A percentile compares a stretch with the other conserved stretches of the same genome.
Conservation (phyloP, 1,140 invertebrate genomes). For the Lordiphosa collinella region DNA sequence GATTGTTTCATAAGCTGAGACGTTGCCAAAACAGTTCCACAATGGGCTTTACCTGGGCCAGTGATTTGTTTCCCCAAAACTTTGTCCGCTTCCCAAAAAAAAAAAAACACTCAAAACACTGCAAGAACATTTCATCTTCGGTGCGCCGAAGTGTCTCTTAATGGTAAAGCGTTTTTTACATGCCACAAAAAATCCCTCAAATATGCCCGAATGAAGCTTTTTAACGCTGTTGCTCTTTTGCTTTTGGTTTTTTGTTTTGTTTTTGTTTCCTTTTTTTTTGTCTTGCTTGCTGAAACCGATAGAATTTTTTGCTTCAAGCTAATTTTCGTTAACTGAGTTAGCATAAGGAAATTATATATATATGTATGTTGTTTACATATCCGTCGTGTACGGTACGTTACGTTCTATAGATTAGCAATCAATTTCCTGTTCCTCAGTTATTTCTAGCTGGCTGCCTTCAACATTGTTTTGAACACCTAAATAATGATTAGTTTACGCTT, state of each 20-base stretch:
- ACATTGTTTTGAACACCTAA: slow-evolving; percentile 33
- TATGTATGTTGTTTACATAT: slow-evolving; percentile 1
- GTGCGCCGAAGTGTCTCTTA: neutral
- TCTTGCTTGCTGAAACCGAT: slow-evolving; percentile 67
- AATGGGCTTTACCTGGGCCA: too few species aligned
- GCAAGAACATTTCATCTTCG: too few species aligned
- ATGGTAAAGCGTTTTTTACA: slow-evolving; percentile 5
- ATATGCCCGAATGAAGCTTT: slow-evolving; percentile 6
- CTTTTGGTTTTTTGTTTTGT: neutral
- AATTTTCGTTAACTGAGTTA: slow-evolving; percentile 53
- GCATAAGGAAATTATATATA: slow-evolving; percentile 32
- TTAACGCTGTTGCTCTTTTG: slow-evolving; percentile 2
- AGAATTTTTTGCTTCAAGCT: slow-evolving; percentile 68
- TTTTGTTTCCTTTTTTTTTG: slow-evolving; percentile 5
- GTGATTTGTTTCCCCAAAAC: too few species aligned
- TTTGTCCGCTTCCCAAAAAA: too few species aligned
- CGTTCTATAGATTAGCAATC: slow-evolving; percentile 5
- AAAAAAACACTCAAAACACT: too few species aligned
- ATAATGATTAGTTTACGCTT: slow-evolving; percentile 62
- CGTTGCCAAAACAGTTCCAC: too few species aligned
- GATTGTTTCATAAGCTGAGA: too few species aligned
- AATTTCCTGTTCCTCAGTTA: slow-evolving; percentile 14
- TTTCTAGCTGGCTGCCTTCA: slow-evolving; percentile 3
- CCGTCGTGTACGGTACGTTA: slow-evolving; percentile 2
- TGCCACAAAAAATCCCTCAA: neutral